Conservation (phyloP, 2,797 vertebrate genomes). For the Lacerta agilis region DNA sequence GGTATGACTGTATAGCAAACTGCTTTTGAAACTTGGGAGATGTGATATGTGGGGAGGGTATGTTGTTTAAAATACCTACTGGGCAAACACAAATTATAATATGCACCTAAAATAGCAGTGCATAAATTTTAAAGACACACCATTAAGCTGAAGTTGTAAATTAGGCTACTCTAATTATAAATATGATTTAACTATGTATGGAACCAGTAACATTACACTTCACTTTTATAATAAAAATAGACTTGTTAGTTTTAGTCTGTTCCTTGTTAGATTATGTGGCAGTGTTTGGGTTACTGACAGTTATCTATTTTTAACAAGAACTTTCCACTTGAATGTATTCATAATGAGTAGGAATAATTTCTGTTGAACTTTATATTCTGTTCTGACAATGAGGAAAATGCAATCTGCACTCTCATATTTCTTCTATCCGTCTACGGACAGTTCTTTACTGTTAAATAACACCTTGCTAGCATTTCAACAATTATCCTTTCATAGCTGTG, state of each 20-base stretch:
- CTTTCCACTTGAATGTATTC: neutral
- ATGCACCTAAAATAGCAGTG: neutral
- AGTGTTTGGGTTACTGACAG: neutral
- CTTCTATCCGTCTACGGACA: neutral
- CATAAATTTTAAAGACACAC: neutral
- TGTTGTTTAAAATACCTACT: neutral
- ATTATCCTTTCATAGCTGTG: neutral
- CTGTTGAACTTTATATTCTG: constrained; percentile 7
- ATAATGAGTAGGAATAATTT: neutral
- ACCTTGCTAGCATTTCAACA: neutral
- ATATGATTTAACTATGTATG: neutral
- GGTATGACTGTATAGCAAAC: too few relatives aligned
- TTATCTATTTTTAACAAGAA: constrained; percentile 10
- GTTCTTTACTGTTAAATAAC: neutral
- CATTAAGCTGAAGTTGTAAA: neutral
- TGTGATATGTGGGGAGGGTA: too few relatives aligned
- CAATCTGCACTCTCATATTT: constrained; percentile 4
- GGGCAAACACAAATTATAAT: neutral
- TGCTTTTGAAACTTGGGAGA: too few relatives aligned
- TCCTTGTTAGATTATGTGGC: neutral
- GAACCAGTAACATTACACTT: neutral
- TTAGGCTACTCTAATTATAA: constrained; percentile 13
- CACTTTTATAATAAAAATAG: constrained; percentile 10
- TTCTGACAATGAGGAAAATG: neutral
- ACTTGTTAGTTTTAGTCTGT: neutral